A percentile compares a stretch with the other conserved stretches of the same genome.
phyloP scores from a whole-genome alignment of 2,113 vertebrate genomes.

The Gadus macrocephalus region DNA sequence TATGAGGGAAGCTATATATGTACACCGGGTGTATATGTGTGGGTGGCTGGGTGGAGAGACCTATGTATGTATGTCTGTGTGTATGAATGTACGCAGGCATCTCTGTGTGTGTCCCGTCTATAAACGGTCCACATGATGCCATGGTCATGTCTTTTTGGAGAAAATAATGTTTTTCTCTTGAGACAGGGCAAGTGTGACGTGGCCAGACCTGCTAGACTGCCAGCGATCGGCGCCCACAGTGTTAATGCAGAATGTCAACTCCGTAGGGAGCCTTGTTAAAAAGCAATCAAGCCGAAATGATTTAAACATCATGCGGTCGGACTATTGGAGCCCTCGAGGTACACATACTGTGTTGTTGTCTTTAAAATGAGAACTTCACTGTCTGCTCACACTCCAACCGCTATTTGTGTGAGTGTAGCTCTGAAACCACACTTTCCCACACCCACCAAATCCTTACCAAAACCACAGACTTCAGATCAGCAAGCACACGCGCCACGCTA shows the following conservation, averaged over 20 bases:
- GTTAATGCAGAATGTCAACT: conserved; percentile 71
- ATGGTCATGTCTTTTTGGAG: too few relatives aligned
- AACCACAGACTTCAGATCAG: conserved; percentile 65
- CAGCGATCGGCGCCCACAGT: conserved; percentile 66
- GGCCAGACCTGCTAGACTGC: conserved; percentile 60
- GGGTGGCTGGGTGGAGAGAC: conserved; percentile 19
- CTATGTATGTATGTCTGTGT: conserved; percentile 13
- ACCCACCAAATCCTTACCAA: conserved; percentile 67
- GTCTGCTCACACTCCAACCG: conserved; percentile 74
- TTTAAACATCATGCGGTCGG: conserved; percentile 71
- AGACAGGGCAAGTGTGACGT: conserved; percentile 27
- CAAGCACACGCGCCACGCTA: conserved; percentile 32
- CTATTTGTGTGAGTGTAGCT: conserved; percentile 69
- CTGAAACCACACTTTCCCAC: conserved; percentile 68
- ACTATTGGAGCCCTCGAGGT: conserved; percentile 61
- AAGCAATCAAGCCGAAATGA: conserved; percentile 75
- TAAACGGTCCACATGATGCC: too few relatives aligned
- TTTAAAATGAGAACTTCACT: conserved; percentile 72
- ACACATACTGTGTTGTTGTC: conserved; percentile 67
- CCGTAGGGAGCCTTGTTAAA: conserved; percentile 75
- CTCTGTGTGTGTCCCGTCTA: conserved; percentile 5
- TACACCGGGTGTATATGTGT: conserved; percentile 36
- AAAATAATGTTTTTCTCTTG: conserved; percentile 36
- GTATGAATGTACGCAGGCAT: neutral
- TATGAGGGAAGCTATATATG: neutral